Evolutionary conservation across 2,113 vertebrate genomes (phyloP).

Genomic region (Xiphophorus couchianus): DNA sequence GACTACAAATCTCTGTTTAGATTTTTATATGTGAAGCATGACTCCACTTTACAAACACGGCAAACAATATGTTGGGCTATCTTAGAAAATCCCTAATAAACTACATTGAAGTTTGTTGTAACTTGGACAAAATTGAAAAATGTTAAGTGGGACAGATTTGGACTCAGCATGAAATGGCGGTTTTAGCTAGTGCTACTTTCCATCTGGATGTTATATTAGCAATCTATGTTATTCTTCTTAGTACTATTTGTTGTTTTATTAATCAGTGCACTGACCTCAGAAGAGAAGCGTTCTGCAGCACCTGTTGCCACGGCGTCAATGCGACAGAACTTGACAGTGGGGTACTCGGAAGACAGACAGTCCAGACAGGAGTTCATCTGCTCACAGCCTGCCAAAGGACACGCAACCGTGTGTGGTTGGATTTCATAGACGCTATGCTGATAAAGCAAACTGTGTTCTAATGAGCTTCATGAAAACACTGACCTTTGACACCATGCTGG

Average conservation of each 20-base stretch:
- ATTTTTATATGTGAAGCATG: neutral
- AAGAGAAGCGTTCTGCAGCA: constrained; percentile 88
- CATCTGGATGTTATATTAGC: neutral
- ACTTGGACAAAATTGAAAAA: neutral
- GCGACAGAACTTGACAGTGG: constrained; percentile 90
- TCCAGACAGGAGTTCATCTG: constrained; percentile 86
- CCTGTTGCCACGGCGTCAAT: constrained; percentile 88
- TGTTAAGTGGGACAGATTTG: neutral
- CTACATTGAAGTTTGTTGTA: neutral
- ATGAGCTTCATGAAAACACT: neutral
- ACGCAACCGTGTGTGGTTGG: neutral
- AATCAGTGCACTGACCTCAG: constrained; percentile 71
- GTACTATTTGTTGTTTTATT: neutral
- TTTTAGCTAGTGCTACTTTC: neutral
- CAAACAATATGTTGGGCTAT: neutral
- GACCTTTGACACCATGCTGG: constrained; percentile 82
- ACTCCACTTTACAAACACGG: neutral
- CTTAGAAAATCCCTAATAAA: neutral
- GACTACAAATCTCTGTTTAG: neutral
- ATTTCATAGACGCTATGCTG: neutral
- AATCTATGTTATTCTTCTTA: neutral
- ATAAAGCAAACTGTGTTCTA: neutral
- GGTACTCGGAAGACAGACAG: constrained; percentile 86
- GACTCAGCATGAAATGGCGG: neutral
- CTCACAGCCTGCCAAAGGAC: constrained; percentile 78